Evolutionary conservation across 2,888 invertebrate species (phyloP).

Genomic region (Nomada ferruginata): DNA sequence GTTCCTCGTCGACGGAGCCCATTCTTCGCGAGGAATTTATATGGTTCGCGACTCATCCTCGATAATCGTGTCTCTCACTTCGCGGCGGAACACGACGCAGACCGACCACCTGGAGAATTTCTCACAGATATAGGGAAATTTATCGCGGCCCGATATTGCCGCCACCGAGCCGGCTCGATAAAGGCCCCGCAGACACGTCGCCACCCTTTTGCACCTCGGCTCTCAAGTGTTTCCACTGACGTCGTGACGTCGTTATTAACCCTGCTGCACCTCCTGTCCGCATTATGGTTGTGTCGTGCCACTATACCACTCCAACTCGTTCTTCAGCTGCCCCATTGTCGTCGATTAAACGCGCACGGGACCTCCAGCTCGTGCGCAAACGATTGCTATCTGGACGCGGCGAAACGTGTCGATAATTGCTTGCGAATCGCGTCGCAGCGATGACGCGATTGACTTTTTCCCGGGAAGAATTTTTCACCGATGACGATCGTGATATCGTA

Average conservation of each 20-base stretch:
- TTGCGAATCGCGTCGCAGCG: background rate
- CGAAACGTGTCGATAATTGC: constrained; percentile 29
- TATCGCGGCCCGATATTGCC: constrained; percentile 61
- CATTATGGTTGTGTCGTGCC: background rate
- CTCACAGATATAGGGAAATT: constrained; percentile 64
- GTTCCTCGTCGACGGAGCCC: constrained; percentile 40
- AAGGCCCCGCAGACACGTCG: constrained; percentile 40
- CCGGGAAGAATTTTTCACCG: too few relatives aligned
- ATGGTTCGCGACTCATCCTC: constrained; percentile 56
- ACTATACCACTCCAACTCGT: background rate
- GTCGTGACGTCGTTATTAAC: constrained; percentile 56
- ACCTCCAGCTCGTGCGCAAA: background rate
- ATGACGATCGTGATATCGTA: background rate
- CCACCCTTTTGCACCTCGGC: constrained; percentile 34
- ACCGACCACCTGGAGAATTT: constrained; percentile 59
- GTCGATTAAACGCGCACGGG: constrained; percentile 20
- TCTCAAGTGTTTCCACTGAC: constrained; percentile 38
- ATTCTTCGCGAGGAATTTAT: constrained; percentile 54
- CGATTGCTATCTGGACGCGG: constrained; percentile 47
- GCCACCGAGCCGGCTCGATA: constrained; percentile 50
- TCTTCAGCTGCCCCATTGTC: constrained; percentile 25
- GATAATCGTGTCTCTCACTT: constrained; percentile 40
- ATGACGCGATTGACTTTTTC: too few relatives aligned
- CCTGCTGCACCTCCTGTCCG: constrained; percentile 4
- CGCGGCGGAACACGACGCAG: background rate